A percentile compares a stretch with the other conserved stretches of the same genome.
phyloP scores from a whole-genome alignment of 2,113 vertebrate genomes.

The Herpetotheres cachinnans region DNA sequence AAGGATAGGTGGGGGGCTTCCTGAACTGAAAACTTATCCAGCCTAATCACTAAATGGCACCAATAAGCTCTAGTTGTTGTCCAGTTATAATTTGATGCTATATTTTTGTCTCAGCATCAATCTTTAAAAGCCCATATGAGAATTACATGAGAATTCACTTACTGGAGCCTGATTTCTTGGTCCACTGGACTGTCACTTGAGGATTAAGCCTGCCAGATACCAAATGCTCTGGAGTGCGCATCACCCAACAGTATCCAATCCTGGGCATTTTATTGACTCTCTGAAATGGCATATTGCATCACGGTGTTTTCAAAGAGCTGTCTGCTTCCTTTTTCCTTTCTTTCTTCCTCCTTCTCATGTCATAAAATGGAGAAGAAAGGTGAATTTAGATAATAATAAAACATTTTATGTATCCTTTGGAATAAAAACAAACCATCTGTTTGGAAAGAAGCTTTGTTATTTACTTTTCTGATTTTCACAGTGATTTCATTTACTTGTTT shows the following conservation, averaged over 20 bases:
- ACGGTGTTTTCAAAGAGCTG: background rate
- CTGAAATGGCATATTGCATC: background rate
- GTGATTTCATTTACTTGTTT: background rate
- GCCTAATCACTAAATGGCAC: background rate
- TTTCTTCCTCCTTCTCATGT: background rate
- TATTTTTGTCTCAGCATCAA: background rate
- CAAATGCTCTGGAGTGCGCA: accelerated
- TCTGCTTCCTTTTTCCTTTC: background rate
- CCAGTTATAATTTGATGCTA: background rate
- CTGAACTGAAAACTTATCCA: background rate
- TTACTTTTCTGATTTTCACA: background rate
- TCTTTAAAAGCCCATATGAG: background rate
- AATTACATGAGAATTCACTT: background rate
- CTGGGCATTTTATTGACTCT: background rate
- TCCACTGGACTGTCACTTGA: background rate
- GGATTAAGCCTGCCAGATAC: background rate
- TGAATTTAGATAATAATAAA: background rate
- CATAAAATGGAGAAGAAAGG: background rate
- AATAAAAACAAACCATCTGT: background rate
- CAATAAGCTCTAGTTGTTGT: background rate
- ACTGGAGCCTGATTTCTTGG: background rate
- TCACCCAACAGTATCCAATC: background rate
- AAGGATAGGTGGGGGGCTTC: background rate
- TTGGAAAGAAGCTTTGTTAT: background rate
- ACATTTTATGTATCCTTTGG: background rate